Base-by-base conservation (phyloP, 2,797 vertebrate species). In the Valencia hispanica region DNA sequence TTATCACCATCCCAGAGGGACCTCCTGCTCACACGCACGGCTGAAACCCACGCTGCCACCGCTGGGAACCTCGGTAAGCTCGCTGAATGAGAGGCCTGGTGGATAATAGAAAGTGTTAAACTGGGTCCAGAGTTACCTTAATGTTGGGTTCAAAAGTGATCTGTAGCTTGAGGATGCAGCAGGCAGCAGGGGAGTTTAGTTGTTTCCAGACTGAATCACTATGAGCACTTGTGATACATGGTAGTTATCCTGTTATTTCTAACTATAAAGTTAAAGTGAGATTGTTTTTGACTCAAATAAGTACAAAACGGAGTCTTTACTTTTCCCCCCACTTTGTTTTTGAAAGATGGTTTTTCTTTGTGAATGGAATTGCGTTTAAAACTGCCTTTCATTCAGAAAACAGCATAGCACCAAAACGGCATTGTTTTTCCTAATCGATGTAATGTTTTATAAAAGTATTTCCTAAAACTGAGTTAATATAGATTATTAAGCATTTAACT, bases 31-130 rank as follows among this genome's bases (percentile, higher is more conserved):
- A 80, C 87, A 34, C 87, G 66, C 81, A 22, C 83, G 5, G 80
- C 89, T 25, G 82, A 80, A 10, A 80, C 86, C 36, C 84, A 72
- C 74, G 77, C 86, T 27, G 83, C 77, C 14, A 69, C 92, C 22
- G 88, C 83, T 48, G 84, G 50, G 25, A 73, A 59, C 83, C 27
- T 73, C 53, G 95, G 95, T 95, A 93, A 95, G 94, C 81, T 22
- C 39, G 12, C 7, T 11, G 36, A 10, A 12, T 2, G 25, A 41
- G 20, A 27, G 30, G 34, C 7, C 36, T 20, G 20, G 20, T 14
- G 5, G 39, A 27, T 3, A 9, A 27, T 27, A 45, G 2, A 27
- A 27, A 68, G 39, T 66, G 48, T 18, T 50, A 5, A 51, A 47
- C 45, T 47, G 45, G 1, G 45, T 47, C 11, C 11, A 47, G 10